A percentile compares a stretch with the other conserved stretches of the same genome.
Evolutionary conservation across 2,888 invertebrate genomes (phyloP).

Genomic region (Plusia festucae): DNA sequence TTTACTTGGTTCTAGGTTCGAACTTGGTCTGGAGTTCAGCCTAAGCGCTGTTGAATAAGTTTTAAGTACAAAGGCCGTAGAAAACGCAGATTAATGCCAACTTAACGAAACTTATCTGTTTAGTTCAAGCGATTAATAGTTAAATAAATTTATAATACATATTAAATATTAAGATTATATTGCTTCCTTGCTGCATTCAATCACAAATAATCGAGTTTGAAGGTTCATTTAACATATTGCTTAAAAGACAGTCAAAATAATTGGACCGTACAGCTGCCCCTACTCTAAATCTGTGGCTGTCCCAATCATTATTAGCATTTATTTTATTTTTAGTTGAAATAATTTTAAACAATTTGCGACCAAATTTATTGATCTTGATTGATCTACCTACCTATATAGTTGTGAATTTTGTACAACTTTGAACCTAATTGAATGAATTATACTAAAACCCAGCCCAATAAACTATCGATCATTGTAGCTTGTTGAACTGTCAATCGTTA

Average conservation of each 20-base stretch:
- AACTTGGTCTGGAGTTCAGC: slow-evolving; percentile 33
- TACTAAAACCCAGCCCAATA: background rate
- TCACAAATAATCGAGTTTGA: background rate
- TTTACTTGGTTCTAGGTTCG: slow-evolving; percentile 26
- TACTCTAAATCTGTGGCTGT: no score
- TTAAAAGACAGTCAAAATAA: no score
- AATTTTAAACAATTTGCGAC: no score
- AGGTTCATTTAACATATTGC: no score
- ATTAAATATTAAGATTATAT: no score
- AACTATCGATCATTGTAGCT: no score
- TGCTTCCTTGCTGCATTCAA: background rate
- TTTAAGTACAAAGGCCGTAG: slow-evolving; percentile 47
- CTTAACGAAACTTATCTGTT: slow-evolving; percentile 47
- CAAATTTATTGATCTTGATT: background rate
- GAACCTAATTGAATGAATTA: background rate
- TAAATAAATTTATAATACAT: background rate
- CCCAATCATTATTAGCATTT: no score
- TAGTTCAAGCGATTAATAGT: slow-evolving; percentile 36
- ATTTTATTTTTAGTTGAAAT: no score
- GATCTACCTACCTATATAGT: background rate
- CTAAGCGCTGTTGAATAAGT: slow-evolving; percentile 54
- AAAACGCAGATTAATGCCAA: slow-evolving; percentile 32
- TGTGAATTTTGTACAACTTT: background rate
- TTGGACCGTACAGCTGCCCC: background rate
- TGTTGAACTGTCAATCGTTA: background rate